phyloP scores from a whole-genome alignment of 1,140 invertebrate species.

The Phymastichus coffea region DNA sequence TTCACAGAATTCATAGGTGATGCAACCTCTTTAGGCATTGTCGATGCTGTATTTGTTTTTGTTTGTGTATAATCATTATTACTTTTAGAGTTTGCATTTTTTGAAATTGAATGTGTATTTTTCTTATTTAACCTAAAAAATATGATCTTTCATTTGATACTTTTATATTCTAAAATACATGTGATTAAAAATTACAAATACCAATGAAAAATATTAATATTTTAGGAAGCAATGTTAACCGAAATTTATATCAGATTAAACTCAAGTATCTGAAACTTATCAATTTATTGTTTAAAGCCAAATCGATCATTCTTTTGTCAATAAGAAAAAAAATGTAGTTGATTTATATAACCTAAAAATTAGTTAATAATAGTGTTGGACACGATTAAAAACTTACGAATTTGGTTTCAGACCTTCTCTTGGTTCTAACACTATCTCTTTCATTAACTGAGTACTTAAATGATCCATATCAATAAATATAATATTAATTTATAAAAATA shows the following conservation, averaged over 20 bases:
- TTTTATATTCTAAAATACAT: slow-evolving; percentile 3
- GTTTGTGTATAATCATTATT: slow-evolving; percentile 6
- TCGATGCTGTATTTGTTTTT: background rate
- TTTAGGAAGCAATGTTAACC: background rate
- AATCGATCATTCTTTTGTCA: slow-evolving; percentile 13
- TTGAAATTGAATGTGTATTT: slow-evolving; percentile 6
- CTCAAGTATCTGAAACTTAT: background rate
- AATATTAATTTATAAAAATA: too few species aligned
- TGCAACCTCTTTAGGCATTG: background rate
- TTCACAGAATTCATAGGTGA: too few species aligned
- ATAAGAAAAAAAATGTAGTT: too few species aligned
- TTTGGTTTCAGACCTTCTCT: slow-evolving; percentile 17
- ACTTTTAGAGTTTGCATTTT: slow-evolving; percentile 13
- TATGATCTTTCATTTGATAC: background rate
- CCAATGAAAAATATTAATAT: background rate
- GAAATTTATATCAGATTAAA: background rate
- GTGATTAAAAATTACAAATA: background rate
- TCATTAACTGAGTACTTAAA: slow-evolving; percentile 36
- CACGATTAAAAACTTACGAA: slow-evolving; percentile 15
- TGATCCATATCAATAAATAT: too few species aligned
- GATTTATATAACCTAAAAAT: background rate
- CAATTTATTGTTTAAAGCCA: background rate
- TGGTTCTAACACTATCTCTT: slow-evolving; percentile 35
- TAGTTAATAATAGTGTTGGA: background rate
- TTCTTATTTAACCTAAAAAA: slow-evolving; percentile 2